phyloP scores from a whole-genome alignment of 2,113 vertebrate species.

The Myrmophylax atrothorax region DNA sequence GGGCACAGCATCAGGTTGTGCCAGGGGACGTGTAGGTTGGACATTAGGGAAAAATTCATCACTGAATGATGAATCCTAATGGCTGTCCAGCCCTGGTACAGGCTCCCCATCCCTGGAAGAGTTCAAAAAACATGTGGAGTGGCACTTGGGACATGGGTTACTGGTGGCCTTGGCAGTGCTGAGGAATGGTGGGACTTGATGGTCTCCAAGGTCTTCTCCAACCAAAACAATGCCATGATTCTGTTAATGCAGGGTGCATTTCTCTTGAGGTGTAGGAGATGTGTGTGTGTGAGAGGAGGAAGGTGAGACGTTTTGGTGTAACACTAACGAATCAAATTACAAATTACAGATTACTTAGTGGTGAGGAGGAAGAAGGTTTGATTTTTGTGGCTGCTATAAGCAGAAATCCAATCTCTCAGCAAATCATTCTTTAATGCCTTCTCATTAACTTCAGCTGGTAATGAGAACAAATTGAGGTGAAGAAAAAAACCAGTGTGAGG shows the following conservation, averaged over 20 bases:
- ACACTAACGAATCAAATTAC: not conserved
- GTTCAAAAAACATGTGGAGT: not conserved
- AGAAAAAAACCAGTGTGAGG: conserved; percentile 70
- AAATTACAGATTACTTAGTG: conserved; percentile 16
- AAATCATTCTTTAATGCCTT: conserved; percentile 75
- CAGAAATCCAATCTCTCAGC: conserved; percentile 50
- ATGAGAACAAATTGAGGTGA: conserved; percentile 80
- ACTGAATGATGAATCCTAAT: too few species aligned
- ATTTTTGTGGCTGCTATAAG: conserved; percentile 36
- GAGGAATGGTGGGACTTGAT: fast-evolving
- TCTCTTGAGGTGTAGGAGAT: not conserved
- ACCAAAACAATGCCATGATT: not conserved
- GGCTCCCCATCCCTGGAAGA: not conserved
- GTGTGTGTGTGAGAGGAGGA: not conserved
- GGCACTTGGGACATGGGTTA: fast-evolving
- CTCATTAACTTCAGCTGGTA: conserved; percentile 74
- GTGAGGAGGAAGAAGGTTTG: not conserved
- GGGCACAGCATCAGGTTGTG: fast-evolving
- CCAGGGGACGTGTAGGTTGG: not conserved
- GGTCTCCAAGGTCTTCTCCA: not conserved
- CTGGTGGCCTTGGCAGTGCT: not conserved
- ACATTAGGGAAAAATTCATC: not conserved
- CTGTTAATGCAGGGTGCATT: not conserved
- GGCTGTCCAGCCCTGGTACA: not conserved
- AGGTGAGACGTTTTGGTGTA: not conserved